These are phyloP conservation scores for Ochropleura leucogaster DNA, from an alignment of 2,888 invertebrate genomes.

Conservation along the genomic window DNA sequence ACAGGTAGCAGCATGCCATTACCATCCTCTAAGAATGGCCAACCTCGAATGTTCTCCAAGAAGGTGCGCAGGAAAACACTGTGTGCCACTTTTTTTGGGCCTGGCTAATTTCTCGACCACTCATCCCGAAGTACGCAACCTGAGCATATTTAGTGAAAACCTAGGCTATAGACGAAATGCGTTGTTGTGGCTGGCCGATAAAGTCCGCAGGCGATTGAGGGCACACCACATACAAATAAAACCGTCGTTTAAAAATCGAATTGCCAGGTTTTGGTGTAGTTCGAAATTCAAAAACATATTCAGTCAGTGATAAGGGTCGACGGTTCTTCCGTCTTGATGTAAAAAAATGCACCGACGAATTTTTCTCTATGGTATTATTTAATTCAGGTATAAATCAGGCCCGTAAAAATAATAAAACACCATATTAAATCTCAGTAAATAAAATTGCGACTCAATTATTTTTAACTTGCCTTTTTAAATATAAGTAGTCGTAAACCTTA, in stretches of 20 bases:
- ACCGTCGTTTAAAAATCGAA: not conserved
- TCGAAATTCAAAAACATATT: not conserved
- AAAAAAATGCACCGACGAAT: too few relatives aligned
- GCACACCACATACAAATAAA: not conserved
- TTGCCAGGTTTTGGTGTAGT: not conserved
- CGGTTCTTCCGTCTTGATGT: not conserved
- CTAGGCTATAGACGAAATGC: not conserved
- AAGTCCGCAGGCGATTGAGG: not conserved
- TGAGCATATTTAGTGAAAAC: not conserved
- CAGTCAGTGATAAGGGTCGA: too few relatives aligned
- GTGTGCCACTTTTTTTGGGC: too few relatives aligned
- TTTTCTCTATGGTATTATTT: too few relatives aligned
- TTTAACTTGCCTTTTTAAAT: slow-evolving; percentile 4
- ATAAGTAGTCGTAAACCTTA: not conserved
- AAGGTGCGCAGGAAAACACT: too few relatives aligned
- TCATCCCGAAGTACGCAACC: too few relatives aligned
- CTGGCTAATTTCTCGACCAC: too few relatives aligned
- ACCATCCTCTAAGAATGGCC: too few relatives aligned
- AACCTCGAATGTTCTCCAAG: too few relatives aligned
- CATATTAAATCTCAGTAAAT: not conserved
- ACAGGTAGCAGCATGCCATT: too few relatives aligned
- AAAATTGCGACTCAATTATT: slow-evolving; percentile 5
- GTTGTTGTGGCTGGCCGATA: not conserved
- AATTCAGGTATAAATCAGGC: not conserved
- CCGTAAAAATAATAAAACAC: slow-evolving; percentile 3